phyloP scores from a whole-genome alignment of 2,888 invertebrate species.

The Drosophila neoperkinsi region DNA sequence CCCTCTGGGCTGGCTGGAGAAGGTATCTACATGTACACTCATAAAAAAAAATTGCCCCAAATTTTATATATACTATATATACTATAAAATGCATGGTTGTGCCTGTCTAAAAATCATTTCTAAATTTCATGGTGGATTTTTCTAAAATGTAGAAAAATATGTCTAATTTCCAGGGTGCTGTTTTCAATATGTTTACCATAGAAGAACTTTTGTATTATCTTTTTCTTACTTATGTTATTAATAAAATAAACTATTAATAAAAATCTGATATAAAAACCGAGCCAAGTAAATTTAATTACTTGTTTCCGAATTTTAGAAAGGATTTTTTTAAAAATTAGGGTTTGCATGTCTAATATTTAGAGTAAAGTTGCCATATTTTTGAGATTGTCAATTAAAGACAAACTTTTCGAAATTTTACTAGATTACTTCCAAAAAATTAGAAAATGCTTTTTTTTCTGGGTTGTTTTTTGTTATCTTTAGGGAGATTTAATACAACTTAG shows the following conservation, averaged over 20 bases:
- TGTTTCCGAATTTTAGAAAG: neutral
- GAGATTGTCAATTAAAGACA: too few relatives aligned
- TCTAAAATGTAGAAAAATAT: neutral
- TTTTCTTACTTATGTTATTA: neutral
- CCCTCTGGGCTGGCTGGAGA: neutral
- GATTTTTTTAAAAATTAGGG: neutral
- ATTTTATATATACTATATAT: neutral
- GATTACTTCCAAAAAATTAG: too few relatives aligned
- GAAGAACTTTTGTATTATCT: neutral
- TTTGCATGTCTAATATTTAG: too few relatives aligned
- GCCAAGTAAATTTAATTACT: neutral
- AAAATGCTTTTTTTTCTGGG: too few relatives aligned
- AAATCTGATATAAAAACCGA: neutral
- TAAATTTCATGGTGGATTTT: neutral
- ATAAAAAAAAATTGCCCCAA: neutral
- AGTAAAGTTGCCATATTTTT: too few relatives aligned
- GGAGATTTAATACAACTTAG: too few relatives aligned
- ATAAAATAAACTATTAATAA: neutral
- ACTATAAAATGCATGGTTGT: neutral
- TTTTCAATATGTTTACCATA: neutral
- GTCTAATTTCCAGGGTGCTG: neutral
- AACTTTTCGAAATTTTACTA: too few relatives aligned
- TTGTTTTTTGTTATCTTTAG: too few relatives aligned
- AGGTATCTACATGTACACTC: conserved; percentile 6
- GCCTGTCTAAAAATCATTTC: neutral